Percentiles rank a stretch among this genome's conserved stretches.
These are phyloP conservation scores for Cyanistes caeruleus DNA, from an alignment of 2,113 vertebrate species.

Conservation along the genomic window DNA sequence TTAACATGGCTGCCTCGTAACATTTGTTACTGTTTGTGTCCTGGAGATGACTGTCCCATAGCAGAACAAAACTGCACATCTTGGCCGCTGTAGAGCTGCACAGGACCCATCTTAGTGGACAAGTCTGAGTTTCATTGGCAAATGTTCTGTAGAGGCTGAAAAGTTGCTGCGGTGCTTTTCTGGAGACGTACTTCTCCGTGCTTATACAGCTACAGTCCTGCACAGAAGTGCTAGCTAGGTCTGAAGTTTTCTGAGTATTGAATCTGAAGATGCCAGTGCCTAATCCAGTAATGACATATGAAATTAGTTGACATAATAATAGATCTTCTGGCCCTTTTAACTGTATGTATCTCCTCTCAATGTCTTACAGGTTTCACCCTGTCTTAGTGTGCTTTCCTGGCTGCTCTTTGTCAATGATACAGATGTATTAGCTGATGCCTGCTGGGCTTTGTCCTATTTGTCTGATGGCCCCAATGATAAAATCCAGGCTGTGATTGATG, in stretches of 20 bases:
- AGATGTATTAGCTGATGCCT: conserved; percentile 95
- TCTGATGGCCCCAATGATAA: conserved; percentile 98
- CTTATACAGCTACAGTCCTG: not conserved
- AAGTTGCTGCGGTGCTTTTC: not conserved
- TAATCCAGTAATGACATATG: not conserved
- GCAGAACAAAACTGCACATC: not conserved
- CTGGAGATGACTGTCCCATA: not conserved
- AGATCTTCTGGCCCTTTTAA: not conserved
- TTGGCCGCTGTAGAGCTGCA: not conserved
- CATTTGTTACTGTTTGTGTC: not conserved
- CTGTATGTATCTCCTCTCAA: not conserved
- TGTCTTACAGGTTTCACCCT: conserved; percentile 89
- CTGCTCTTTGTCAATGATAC: conserved; percentile 95
- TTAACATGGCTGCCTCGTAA: not conserved
- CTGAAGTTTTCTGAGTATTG: not conserved
- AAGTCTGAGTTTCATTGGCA: not conserved
- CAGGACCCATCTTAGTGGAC: not conserved
- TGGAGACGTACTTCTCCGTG: not conserved
- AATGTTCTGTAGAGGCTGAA: not conserved
- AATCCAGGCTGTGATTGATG: conserved; percentile 98
- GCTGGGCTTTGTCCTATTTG: conserved; percentile 97
- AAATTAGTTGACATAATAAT: not conserved
- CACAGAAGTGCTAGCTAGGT: not conserved
- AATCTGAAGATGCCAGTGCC: not conserved
- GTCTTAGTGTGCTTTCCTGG: conserved; percentile 95